Conservation (phyloP, 2,113 vertebrate species). For the Heterocephalus glaber region DNA sequence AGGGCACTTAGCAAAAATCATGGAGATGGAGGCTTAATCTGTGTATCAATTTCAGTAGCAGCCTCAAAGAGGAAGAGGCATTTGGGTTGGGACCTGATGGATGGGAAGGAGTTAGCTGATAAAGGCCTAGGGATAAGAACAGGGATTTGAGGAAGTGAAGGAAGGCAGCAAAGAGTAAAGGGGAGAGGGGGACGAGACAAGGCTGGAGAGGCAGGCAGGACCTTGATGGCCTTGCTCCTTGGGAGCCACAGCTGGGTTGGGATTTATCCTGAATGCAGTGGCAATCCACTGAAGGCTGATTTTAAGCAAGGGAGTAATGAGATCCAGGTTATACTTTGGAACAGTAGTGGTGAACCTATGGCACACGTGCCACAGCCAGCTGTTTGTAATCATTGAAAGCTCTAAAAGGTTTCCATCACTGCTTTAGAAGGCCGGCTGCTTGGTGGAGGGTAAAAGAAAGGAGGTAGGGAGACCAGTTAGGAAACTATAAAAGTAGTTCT, state of each 20-base stretch:
- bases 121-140: not conserved
- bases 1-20: not conserved
- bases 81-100: not conserved
- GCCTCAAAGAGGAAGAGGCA: not conserved
- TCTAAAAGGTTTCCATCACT: not conserved
- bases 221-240: not conserved
- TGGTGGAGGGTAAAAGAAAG: not conserved
- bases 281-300: not conserved
- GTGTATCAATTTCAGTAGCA: not conserved
- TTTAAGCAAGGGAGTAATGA: not conserved
- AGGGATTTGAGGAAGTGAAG: not conserved
- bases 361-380: not conserved
- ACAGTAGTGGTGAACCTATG: not conserved
- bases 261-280: not conserved
- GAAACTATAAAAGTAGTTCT: not conserved
- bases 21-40: not conserved
- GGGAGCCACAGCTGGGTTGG: not conserved
- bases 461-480: not conserved
- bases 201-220: not conserved
- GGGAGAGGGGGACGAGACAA: not conserved
- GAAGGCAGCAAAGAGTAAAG: not conserved
- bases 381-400: not conserved
- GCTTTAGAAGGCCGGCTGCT: not conserved
- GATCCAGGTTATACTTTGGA: not conserved
- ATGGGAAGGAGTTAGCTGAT: not conserved